A percentile compares a stretch with the other conserved stretches of the same genome.
These are phyloP conservation scores for Parazoanthus swiftii DNA, from an alignment of 92 coral and sea anemone genomes.

Conservation along the genomic window DNA sequence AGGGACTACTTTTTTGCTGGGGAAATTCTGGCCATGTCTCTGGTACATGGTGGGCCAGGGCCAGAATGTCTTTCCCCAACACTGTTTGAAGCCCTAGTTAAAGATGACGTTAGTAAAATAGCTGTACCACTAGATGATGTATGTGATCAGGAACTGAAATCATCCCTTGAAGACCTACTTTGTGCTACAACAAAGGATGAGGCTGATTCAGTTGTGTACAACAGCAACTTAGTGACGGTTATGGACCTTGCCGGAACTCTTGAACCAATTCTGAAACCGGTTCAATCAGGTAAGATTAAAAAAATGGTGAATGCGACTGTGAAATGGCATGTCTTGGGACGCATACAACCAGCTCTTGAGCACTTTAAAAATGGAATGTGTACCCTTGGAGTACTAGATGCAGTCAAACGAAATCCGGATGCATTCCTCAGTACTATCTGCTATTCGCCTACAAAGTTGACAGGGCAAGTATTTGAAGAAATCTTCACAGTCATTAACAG, in stretches of 20 bases:
- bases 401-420: not conserved
- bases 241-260: conserved; percentile 46
- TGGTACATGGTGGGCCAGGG: conserved; percentile 54
- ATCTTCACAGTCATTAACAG: conserved; percentile 45
- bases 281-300: not conserved
- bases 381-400: conserved; percentile 21
- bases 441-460: conserved; percentile 47
- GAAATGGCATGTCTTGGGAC: conserved; percentile 6
- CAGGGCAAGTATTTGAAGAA: conserved; percentile 21
- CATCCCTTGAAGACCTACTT: conserved; percentile 8
- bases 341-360: not conserved
- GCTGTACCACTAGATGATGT: conserved; percentile 49
- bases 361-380: conserved; percentile 23
- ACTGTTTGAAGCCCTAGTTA: conserved; percentile 50
- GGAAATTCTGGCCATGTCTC: conserved; percentile 42
- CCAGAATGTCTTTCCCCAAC: conserved; percentile 49
- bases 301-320: not conserved
- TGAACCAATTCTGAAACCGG: conserved; percentile 16
- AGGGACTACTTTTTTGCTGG: conserved; percentile 60
- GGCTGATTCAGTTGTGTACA: too few species aligned
- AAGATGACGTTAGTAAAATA: conserved; percentile 30
- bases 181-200: too few species aligned
- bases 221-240: not conserved
- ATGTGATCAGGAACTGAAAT: conserved; percentile 49
- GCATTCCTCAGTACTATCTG: not conserved